Evolutionary conservation across 2,113 vertebrate genomes (phyloP).

Genomic region (Indicator indicator): DNA sequence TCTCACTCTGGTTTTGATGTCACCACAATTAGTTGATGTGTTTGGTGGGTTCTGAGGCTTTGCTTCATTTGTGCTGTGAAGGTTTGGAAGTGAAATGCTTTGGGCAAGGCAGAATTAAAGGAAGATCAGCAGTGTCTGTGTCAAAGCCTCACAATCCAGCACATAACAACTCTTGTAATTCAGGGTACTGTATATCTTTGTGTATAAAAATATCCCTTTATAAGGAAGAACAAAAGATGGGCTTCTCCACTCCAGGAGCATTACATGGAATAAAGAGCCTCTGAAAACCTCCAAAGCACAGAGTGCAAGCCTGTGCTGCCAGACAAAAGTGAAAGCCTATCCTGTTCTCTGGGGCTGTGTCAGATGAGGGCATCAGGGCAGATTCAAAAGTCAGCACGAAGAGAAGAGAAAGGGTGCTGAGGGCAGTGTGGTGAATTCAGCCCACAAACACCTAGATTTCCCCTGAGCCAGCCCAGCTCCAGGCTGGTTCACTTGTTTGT

Average conservation of each 20-base stretch:
- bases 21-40: slow-evolving; percentile 23
- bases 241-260: slow-evolving; percentile 72
- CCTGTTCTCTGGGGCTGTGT: slow-evolving; percentile 71
- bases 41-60: slow-evolving; percentile 42
- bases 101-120: background rate
- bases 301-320: slow-evolving; percentile 73
- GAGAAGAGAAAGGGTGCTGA: background rate
- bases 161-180: slow-evolving; percentile 62
- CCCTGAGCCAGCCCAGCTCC: background rate
- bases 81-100: slow-evolving; percentile 44
- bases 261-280: slow-evolving; percentile 73
- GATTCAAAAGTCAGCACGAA: slow-evolving; percentile 53
- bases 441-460: background rate
- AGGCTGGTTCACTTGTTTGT: background rate
- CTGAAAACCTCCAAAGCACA: slow-evolving; percentile 71
- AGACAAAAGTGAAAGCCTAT: slow-evolving; percentile 75
- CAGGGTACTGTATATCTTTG: slow-evolving; percentile 68
- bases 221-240: slow-evolving; percentile 71
- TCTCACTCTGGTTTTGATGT: slow-evolving; percentile 9
- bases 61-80: slow-evolving; percentile 14
- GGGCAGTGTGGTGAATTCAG: background rate
- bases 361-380: slow-evolving; percentile 68
- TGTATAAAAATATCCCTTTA: slow-evolving; percentile 69
- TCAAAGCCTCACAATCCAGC: slow-evolving; percentile 25
- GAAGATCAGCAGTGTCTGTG: slow-evolving; percentile 30